Base-by-base conservation (phyloP, 2,797 vertebrate species). In the Hoplostethus mediterraneus region DNA sequence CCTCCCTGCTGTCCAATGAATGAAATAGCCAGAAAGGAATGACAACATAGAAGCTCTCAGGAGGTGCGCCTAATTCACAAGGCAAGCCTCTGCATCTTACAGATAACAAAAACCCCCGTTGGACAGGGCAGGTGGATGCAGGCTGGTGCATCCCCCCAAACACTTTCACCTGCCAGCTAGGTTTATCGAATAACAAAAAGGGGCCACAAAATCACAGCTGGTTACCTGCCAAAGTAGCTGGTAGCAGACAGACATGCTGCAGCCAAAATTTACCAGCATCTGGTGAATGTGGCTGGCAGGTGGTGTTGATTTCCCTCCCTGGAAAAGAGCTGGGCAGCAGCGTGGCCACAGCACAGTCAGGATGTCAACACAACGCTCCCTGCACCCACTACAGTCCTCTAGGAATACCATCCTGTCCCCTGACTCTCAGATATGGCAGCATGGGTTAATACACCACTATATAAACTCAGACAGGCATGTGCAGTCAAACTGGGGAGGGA, bases 401-500 rank as follows among this genome's bases (percentile, higher is more conserved):
- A 3, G 13, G 31, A 47, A 45, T 55, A 25, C 12, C 49, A 42
- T 17, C 4, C 13, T 25, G 25, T 21, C 51, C 51, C 17, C 49
- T 6, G 49, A 10, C 49, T 12, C 21, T 53, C 51, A 11, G 8
- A 28, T 8, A 28, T 17, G 25, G 17, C 11, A 11, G 51, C 51
- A 25, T 2, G 25, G 17, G 11, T 53, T n/a, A 53, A 53, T 28
- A 53, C 11, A 53, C 11, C 10, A 28, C 1, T 53, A 28, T 11
- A 53, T 28, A 5, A 8, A 44, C 11, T 13, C 10, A 40, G 38
- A 6, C 11, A n/a, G 45, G 16, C 48, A 9, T 67, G 31, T 12
- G 0, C 6, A 7, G 95, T 94, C 93, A 96, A 92, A 91, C 94
- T 94, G 84, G 94, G 94, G 90, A 93, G 95, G 94, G 67, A 81